Conservation (phyloP, 2,797 vertebrate species). For the Tauraco hartlaubi region DNA sequence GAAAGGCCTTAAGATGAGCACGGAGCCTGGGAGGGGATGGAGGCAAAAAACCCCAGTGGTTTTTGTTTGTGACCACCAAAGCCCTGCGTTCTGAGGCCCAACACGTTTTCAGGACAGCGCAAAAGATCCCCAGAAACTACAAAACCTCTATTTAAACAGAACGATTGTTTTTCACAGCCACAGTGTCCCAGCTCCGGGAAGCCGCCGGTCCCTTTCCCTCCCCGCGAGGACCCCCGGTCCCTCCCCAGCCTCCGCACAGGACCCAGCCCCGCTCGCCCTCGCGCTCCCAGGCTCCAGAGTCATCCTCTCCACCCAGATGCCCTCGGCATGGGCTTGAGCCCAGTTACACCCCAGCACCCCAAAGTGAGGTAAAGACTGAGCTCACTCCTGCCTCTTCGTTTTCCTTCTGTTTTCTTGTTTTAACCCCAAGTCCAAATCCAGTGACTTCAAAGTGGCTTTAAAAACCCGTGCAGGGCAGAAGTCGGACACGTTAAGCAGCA, state of each 20-base stretch:
- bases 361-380: not conserved
- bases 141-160: not conserved
- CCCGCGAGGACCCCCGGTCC: accelerated
- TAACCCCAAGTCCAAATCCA: not conserved
- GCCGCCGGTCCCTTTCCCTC: accelerated
- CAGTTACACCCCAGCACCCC: not conserved
- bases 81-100: not conserved
- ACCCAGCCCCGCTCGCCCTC: not conserved
- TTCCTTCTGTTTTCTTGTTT: not conserved
- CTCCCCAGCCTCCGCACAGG: not conserved
- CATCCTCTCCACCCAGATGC: no score
- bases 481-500: not conserved
- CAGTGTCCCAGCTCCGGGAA: accelerated
- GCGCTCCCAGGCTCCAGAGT: accelerated
- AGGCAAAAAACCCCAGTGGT: accelerated
- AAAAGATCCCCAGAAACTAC: not conserved
- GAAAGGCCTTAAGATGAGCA: not conserved
- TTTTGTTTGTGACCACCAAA: not conserved
- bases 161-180: accelerated
- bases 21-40: not conserved
- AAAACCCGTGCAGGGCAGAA: not conserved
- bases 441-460: not conserved
- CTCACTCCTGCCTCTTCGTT: not conserved
- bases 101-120: accelerated
- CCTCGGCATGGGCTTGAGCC: not conserved